phyloP scores from a whole-genome alignment of 2,113 vertebrate genomes.

The Neotoma lepida region DNA sequence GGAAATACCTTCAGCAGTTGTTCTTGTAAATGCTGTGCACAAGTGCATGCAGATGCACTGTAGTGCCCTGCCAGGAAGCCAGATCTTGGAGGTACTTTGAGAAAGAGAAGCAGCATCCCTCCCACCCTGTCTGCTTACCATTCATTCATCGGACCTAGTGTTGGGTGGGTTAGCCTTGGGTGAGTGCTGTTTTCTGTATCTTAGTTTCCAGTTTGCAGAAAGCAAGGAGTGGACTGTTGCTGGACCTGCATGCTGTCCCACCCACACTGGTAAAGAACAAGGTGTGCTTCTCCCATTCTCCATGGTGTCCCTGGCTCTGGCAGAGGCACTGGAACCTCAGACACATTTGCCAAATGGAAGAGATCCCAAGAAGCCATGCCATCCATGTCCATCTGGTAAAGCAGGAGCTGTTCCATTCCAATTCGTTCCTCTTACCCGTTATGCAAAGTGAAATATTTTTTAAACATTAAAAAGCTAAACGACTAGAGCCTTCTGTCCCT shows the following conservation, averaged over 20 bases:
- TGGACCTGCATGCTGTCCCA: not conserved
- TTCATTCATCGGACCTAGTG: rapidly evolving
- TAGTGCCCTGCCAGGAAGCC: not conserved
- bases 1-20: rapidly evolving
- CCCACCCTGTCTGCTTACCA: rapidly evolving
- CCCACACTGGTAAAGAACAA: not conserved
- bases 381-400: not conserved
- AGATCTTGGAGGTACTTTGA: too few relatives aligned
- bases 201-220: not conserved
- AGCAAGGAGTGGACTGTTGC: not conserved
- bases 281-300: not conserved
- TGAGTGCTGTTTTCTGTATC: not conserved
- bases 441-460: not conserved
- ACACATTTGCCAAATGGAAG: not conserved
- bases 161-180: not conserved
- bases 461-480: not conserved
- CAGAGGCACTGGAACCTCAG: not conserved
- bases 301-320: not conserved
- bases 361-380: not conserved
- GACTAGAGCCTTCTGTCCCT: not conserved
- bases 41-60: rapidly evolving
- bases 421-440: not conserved
- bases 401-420: not conserved
- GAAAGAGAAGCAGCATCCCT: not conserved
- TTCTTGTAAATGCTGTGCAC: not conserved